Evolutionary conservation across 1,140 invertebrate species (phyloP), one percentile per base, ranked within the genome.

Genomic region (Nephila pilipes): DNA sequence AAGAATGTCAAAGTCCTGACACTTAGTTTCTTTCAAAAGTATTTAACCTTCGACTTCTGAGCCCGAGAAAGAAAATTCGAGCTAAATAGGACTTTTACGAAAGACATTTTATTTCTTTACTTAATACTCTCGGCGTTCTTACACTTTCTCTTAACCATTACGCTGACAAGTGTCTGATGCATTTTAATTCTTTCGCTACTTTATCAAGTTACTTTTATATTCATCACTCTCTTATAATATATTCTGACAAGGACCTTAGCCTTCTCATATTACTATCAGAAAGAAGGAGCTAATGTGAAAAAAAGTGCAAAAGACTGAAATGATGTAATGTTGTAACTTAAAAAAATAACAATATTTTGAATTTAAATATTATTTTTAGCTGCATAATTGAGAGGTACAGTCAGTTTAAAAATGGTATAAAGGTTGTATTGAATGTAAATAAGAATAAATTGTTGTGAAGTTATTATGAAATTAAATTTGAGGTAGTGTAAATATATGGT

Each of bases 1-100:
- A 92, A 92, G 90, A 75, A 92, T 69, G 90, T 92, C 90, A 92
- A 92, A 92, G 90, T 85, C 90, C 58, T 85, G 90, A 65, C 90
- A 92, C 90, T 92, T 85, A 92, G 90, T 92, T 85, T 92, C 90
- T 92, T 92, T 92, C 80, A 85, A 92, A 92, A 92, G 90, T 92
- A 92, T 92, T 92, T 92, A 92, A 92, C 90, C 90, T 92, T 92
- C 80, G 90, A 92, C 90, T 92, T 92, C 81, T 85, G 58, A 54
- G 36, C 36, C 85, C 54, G 60, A 92, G 57, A 92, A 92, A 92
- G 90, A 85, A 92, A 92, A 85, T 92, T 92, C 90, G 18, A 54
- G 55, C 60, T 92, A 92, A 92, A 92, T 92, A 58, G 55, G 60
- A 92, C 90, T 92, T 92, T 92, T 92, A 69, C 29, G 46, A 92